Evolutionary conservation across 2,113 vertebrate species (phyloP).

Genomic region (Motacilla tschutschensis): DNA sequence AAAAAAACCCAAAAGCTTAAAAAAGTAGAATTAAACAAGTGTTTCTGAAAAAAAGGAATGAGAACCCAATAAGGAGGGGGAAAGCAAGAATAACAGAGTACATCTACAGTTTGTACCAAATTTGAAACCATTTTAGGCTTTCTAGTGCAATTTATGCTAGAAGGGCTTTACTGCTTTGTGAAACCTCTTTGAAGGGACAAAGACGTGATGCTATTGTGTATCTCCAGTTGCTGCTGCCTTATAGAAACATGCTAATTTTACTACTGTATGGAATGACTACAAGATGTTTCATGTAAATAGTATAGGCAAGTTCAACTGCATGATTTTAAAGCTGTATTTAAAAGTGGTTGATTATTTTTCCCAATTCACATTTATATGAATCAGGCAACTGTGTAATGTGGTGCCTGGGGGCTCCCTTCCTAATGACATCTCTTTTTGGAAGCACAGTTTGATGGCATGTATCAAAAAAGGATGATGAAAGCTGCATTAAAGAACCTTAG

Average conservation of each 20-base stretch:
- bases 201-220: neutral
- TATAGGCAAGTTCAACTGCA: neutral
- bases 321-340: conserved; percentile 8
- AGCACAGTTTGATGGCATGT: neutral
- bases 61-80: neutral
- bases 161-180: conserved; percentile 5
- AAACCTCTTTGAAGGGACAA: neutral
- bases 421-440: conserved; percentile 3
- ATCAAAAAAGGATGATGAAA: neutral
- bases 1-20: neutral
- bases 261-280: neutral
- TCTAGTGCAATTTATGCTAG: neutral
- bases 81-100: neutral
- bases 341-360: conserved; percentile 16
- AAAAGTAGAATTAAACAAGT: neutral
- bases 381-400: conserved; percentile 11
- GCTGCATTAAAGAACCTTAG: neutral
- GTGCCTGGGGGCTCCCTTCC: neutral
- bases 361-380: neutral
- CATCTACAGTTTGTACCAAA: neutral
- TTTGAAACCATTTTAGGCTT: neutral
- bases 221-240: neutral
- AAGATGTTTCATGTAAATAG: neutral
- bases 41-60: neutral
- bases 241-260: neutral